phyloP scores from a whole-genome alignment of 1,140 invertebrate species.

The Helicorthomorpha holstii region DNA sequence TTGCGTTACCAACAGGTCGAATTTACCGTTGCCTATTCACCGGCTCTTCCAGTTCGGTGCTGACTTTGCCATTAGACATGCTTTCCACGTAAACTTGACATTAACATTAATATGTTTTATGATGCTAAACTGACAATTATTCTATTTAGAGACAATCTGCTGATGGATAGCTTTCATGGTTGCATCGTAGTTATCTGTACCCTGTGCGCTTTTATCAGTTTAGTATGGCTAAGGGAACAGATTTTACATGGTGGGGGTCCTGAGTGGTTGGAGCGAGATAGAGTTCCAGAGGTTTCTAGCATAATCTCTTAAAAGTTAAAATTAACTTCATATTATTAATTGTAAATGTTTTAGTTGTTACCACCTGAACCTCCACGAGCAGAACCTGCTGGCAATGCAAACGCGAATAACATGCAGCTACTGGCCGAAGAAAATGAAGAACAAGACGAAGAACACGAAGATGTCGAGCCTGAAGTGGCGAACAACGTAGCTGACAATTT shows the following conservation, averaged over 20 bases:
- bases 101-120: neutral
- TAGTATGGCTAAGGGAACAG: slow-evolving; percentile 95
- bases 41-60: slow-evolving; percentile 53
- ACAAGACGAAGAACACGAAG: no score
- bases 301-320: no score
- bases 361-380: no score
- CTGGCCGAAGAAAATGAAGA: no score
- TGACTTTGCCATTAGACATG: slow-evolving; percentile 79
- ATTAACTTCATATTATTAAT: no score
- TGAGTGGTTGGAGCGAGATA: slow-evolving; percentile 67
- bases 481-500: slow-evolving; percentile 21
- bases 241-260: slow-evolving; percentile 93
- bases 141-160: slow-evolving; percentile 56
- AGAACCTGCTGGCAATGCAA: no score
- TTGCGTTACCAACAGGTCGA: slow-evolving; percentile 26
- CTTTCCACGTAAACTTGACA: slow-evolving; percentile 46
- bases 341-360: no score
- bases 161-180: slow-evolving; percentile 85
- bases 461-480: neutral
- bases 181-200: slow-evolving; percentile 94
- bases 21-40: slow-evolving; percentile 86
- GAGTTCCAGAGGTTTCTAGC: slow-evolving; percentile 22
- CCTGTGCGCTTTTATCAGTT: slow-evolving; percentile 85
- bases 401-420: no score
- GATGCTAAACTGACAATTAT: slow-evolving; percentile 6